Conservation (phyloP, 2,888 invertebrate genomes). For the Caenorhabditis sulstoni region DNA sequence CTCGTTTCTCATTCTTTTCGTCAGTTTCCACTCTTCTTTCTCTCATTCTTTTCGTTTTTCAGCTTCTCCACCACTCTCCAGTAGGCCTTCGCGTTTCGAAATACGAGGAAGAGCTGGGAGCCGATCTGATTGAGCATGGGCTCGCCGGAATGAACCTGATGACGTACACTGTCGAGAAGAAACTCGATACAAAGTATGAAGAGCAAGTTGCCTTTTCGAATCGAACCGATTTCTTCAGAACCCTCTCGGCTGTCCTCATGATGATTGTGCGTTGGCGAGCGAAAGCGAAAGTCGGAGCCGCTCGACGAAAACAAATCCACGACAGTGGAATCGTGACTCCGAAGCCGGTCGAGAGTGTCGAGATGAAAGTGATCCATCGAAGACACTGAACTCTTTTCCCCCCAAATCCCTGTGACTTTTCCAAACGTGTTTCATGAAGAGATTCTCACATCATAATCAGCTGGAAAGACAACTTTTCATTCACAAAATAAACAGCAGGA, state of each 20-base stretch:
- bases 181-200: constrained; percentile 73
- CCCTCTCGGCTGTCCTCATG: constrained; percentile 45
- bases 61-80: constrained; percentile 72
- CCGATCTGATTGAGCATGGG: constrained; percentile 77
- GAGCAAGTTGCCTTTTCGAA: too few relatives aligned
- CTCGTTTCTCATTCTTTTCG: constrained; percentile 60
- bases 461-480: too few relatives aligned
- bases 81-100: constrained; percentile 73
- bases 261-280: constrained; percentile 47
- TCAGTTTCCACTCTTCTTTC: constrained; percentile 16
- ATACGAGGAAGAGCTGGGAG: constrained; percentile 78
- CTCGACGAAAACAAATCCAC: constrained; percentile 45
- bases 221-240: constrained; percentile 19
- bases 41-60: constrained; percentile 6
- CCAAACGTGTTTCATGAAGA: constrained; percentile 24
- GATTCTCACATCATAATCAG: too few relatives aligned
- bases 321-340: constrained; percentile 32
- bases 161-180: constrained; percentile 75
- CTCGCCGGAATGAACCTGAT: constrained; percentile 76
- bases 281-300: constrained; percentile 48
- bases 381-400: constrained; percentile 12
- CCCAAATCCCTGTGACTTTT: constrained; percentile 16
- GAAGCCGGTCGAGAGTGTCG: constrained; percentile 37
- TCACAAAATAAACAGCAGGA: too few relatives aligned
- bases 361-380: constrained; percentile 50